Conservation (phyloP, 2,113 vertebrate genomes). For the Osmerus eperlanus region DNA sequence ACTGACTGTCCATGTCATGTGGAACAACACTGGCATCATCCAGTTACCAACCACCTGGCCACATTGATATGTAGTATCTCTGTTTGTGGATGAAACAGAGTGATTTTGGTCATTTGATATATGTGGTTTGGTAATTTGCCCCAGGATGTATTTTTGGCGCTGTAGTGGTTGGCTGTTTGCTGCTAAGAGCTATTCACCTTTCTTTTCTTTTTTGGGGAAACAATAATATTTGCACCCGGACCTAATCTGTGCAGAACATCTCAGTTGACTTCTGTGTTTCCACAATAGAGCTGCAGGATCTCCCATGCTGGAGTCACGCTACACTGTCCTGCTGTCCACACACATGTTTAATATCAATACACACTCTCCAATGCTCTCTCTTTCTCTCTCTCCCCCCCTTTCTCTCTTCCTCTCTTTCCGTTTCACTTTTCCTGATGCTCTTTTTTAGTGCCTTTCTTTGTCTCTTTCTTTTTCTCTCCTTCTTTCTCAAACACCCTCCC, state of each 20-base stretch:
- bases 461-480: not conserved
- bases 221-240: constrained; percentile 64
- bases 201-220: constrained; percentile 45
- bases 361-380: constrained; percentile 2
- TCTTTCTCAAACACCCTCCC: not conserved
- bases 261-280: constrained; percentile 69
- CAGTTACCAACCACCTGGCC: not conserved
- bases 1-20: not conserved
- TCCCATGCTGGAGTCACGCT: constrained; percentile 58
- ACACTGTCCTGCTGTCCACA: constrained; percentile 58
- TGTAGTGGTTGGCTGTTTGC: not conserved
- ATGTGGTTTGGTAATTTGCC: constrained; percentile 41
- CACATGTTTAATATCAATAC: constrained; percentile 59
- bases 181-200: constrained; percentile 23
- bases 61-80: constrained; percentile 17
- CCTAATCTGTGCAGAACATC: constrained; percentile 60
- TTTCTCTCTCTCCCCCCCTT: too few species aligned
- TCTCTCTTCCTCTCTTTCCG: too few species aligned
- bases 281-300: constrained; percentile 64
- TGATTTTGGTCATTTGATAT: constrained; percentile 32
- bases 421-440: not conserved
- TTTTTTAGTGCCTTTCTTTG: not conserved
- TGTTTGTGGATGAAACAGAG: constrained; percentile 24
- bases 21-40: constrained; percentile 17
- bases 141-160: constrained; percentile 30